A percentile compares a stretch with the other conserved stretches of the same genome.
Conservation (phyloP, 2,113 vertebrate species). For the Sciurus niger region DNA sequence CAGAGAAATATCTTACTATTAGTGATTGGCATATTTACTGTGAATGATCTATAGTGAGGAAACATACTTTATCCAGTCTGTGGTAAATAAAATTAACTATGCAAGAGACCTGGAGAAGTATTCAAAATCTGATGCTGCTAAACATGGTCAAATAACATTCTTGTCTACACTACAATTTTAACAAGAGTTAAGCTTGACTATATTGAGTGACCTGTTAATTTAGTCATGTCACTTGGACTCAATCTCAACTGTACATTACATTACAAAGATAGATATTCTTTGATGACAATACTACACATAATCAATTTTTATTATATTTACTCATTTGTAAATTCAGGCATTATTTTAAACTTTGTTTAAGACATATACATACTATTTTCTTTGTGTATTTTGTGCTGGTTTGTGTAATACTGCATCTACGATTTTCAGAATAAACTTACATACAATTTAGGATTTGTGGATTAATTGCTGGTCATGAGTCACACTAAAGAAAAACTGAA, state of each 20-base stretch:
- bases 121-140: not conserved
- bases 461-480: not conserved
- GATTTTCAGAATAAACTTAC: slow-evolving; percentile 44
- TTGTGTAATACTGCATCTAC: not conserved
- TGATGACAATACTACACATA: not conserved
- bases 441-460: not conserved
- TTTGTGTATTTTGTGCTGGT: not conserved
- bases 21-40: not conserved
- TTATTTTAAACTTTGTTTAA: not conserved
- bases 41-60: not conserved
- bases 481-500: slow-evolving; percentile 29
- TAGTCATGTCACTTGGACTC: not conserved
- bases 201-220: not conserved
- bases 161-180: not conserved
- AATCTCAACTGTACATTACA: not conserved
- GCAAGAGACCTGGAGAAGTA: not conserved
- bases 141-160: not conserved
- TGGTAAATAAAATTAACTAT: not conserved
- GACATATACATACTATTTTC: not conserved
- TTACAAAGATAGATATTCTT: not conserved
- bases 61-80: not conserved
- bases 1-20: not conserved
- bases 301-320: not conserved
- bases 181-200: not conserved
- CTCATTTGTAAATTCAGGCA: not conserved